Evolutionary conservation across 1,140 invertebrate genomes (phyloP), one percentile per base, ranked within the genome.

Genomic region (Drosophila setifemur): DNA sequence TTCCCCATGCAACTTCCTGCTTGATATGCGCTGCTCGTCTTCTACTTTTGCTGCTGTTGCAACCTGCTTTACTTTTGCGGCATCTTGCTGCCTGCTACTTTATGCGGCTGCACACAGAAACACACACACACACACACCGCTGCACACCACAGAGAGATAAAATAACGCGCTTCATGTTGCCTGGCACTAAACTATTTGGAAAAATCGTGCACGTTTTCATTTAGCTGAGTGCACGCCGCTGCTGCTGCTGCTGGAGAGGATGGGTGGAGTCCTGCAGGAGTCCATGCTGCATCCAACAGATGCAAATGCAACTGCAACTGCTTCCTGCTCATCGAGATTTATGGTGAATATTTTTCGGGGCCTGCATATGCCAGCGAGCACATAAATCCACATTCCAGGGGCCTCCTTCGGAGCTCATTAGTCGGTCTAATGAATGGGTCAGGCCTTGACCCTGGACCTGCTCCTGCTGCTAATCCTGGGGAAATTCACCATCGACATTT

Each of bases 201-300:
- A 68, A 75, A 85, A 86, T 76, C 76, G 76, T 72, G 75, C 81
- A 86, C 81, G 81, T 86, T 86, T 86, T 86, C 81, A 86, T 86
- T 86, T 86, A 86, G 81, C 81, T 86, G 81, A 86, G 81, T 86
- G 81, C 81, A 86, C 61, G 76, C 71, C 54, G 61, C 76, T 79
- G 75, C 47, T 44, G 33, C n/a, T 33, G 31, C 31, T 12, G n/a
- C n/a, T n/a, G n/a, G n/a, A n/a, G 11, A 18, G 33, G n/a, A n/a
- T n/a, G n/a, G 33, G 33, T 16, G 14, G n/a, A 2, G 21, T 5
- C n/a, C n/a, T n/a, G n/a, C n/a, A n/a, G n/a, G n/a, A n/a, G n/a
- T n/a, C 48, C 50, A 29, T 43, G 54, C 45, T 37, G 43, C 48
- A 40, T 14, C 47, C 55, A 42, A 19, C 63, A 74, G 58, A 33